Evolutionary conservation across 92 coral and sea anemone species (phyloP).

Genomic region (Phenganax marumi): DNA sequence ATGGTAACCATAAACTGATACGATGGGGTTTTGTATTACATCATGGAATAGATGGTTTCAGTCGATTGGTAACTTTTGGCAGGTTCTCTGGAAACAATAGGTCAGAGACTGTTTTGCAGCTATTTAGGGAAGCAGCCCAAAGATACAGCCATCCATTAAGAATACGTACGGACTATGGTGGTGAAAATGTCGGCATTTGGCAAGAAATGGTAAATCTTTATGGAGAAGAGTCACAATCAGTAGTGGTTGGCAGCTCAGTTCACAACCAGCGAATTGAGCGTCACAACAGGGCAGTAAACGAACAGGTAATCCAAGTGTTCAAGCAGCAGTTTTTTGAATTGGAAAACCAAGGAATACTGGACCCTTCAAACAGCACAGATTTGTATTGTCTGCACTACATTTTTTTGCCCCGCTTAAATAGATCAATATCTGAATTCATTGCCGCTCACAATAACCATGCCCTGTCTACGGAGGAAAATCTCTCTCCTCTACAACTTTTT

Average conservation of each 20-base stretch:
- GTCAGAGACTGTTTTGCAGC: background rate
- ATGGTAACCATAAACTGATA: too few relatives aligned
- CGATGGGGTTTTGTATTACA: background rate
- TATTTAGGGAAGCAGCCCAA: background rate
- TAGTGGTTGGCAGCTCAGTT: slow-evolving; percentile 50
- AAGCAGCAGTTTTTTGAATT: slow-evolving; percentile 42
- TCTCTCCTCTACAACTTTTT: slow-evolving; percentile 8
- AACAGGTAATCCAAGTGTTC: slow-evolving; percentile 39
- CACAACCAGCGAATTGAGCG: slow-evolving; percentile 57
- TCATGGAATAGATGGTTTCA: slow-evolving; percentile 3
- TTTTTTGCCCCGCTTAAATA: slow-evolving; percentile 51
- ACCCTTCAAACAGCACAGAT: slow-evolving; percentile 53
- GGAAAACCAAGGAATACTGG: slow-evolving; percentile 40
- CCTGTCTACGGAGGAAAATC: slow-evolving; percentile 16
- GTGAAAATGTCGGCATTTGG: slow-evolving; percentile 56
- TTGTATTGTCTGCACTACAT: slow-evolving; percentile 57
- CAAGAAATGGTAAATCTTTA: slow-evolving; percentile 45
- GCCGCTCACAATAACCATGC: slow-evolving; percentile 39
- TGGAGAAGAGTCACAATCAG: slow-evolving; percentile 53
- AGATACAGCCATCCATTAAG: slow-evolving; percentile 47
- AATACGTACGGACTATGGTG: slow-evolving; percentile 55
- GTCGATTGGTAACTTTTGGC: background rate
- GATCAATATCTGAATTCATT: background rate
- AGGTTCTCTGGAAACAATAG: background rate
- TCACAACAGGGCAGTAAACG: slow-evolving; percentile 49